phyloP scores from a whole-genome alignment of 1,140 invertebrate genomes.

The Micrasema longulum region DNA sequence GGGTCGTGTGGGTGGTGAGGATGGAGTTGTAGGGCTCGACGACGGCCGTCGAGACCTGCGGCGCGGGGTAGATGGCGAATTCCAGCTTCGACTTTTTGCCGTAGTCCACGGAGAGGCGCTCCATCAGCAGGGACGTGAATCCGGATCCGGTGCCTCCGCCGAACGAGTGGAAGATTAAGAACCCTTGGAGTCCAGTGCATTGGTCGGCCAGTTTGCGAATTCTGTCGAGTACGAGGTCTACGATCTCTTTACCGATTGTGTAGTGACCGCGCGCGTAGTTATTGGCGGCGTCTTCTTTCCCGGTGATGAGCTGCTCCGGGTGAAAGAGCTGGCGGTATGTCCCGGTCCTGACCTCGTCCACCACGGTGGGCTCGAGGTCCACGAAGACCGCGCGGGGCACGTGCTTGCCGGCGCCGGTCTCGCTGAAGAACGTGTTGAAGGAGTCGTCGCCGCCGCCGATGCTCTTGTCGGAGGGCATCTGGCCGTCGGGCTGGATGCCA shows the following conservation, averaged over 20 bases:
- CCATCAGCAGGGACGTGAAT: constrained; percentile 89
- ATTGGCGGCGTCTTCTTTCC: constrained; percentile 91
- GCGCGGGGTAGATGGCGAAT: constrained; percentile 92
- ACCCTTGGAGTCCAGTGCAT: constrained; percentile 88
- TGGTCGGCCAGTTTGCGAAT: constrained; percentile 87
- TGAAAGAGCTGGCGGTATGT: constrained; percentile 88
- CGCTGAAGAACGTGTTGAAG: constrained; percentile 92
- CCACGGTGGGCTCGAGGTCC: constrained; percentile 89
- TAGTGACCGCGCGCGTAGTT: constrained; percentile 92
- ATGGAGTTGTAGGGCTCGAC: constrained; percentile 93
- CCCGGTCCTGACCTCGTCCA: constrained; percentile 85
- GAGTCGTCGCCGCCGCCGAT: constrained; percentile 82
- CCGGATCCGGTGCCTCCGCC: constrained; percentile 91
- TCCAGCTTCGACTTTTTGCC: too few species aligned
- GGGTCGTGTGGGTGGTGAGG: constrained; percentile 82
- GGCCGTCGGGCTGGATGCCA: too few species aligned
- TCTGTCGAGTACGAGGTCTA: constrained; percentile 84
- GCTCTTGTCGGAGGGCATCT: constrained; percentile 75
- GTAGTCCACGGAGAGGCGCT: constrained; percentile 87
- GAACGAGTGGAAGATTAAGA: constrained; percentile 91
- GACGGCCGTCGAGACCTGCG: constrained; percentile 88
- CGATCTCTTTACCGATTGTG: constrained; percentile 90
- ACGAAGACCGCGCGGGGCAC: too few species aligned
- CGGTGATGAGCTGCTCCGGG: too few species aligned
- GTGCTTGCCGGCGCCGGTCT: constrained; percentile 89